Evolutionary conservation across 2,797 vertebrate species (phyloP).

Genomic region (Acipenser oxyrinchus): DNA sequence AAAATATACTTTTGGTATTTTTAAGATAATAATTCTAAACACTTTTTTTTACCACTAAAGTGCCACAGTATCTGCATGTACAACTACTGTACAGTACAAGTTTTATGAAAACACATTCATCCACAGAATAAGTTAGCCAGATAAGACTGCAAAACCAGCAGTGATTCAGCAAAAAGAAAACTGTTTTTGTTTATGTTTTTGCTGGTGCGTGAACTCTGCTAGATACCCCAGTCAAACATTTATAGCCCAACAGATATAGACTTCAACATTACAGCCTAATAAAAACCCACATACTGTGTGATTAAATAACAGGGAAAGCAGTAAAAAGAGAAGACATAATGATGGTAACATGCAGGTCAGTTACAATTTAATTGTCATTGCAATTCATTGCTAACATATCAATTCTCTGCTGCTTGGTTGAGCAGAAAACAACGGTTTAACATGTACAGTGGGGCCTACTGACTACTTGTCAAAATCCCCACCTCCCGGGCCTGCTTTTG

Average conservation of each 20-base stretch:
- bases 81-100: no score
- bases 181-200: constrained; percentile 55
- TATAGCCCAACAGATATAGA: constrained; percentile 81
- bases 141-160: constrained; percentile 21
- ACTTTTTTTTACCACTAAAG: no score
- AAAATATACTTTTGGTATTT: no score
- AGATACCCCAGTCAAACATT: constrained; percentile 72
- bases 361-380: constrained; percentile 97
- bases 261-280: constrained; percentile 82
- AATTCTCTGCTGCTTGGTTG: constrained; percentile 83
- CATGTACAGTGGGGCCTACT: constrained; percentile 53
- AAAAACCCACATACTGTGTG: constrained; percentile 78
- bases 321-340: constrained; percentile 82
- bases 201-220: constrained; percentile 59
- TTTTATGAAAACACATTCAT: no score
- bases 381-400: constrained; percentile 85
- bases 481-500: constrained; percentile 59
- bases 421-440: constrained; percentile 81
- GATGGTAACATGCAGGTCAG: constrained; percentile 90
- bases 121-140: no score
- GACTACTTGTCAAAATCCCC: constrained; percentile 50
- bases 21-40: no score
- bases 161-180: constrained; percentile 61
- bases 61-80: no score
- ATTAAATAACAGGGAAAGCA: constrained; percentile 86